These are phyloP conservation scores for Poecile atricapillus DNA, from an alignment of 2,113 vertebrate genomes.

Conservation along the genomic window DNA sequence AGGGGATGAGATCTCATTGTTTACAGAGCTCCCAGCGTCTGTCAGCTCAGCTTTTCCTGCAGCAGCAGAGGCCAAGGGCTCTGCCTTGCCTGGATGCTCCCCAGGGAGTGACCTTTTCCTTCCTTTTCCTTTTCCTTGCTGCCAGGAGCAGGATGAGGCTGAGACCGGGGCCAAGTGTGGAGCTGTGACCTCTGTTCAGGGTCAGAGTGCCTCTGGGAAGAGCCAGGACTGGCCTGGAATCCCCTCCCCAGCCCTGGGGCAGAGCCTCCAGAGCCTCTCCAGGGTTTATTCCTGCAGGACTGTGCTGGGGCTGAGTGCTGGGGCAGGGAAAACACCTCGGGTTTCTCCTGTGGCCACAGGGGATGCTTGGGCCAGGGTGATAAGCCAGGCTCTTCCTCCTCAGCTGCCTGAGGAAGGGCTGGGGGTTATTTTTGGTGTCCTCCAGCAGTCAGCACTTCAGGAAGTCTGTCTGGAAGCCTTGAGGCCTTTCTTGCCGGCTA, in stretches of 20 bases:
- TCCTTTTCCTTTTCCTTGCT: not conserved
- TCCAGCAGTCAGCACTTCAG: not conserved
- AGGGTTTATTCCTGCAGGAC: not conserved
- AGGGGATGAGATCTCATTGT: not conserved
- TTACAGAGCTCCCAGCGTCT: not conserved
- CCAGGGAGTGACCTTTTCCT: not conserved
- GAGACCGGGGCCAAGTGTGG: not conserved
- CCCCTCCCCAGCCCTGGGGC: not conserved
- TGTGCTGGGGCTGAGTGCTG: not conserved
- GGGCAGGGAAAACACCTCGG: not conserved
- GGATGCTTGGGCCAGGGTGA: not conserved
- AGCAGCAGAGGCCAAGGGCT: not conserved
- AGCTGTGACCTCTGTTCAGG: not conserved
- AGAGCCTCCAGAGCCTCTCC: not conserved
- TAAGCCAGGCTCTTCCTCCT: constrained; percentile 32
- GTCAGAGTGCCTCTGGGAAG: rapidly evolving
- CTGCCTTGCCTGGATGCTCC: not conserved
- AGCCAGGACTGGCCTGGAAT: not conserved
- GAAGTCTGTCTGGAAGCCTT: not conserved
- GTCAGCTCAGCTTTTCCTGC: not conserved
- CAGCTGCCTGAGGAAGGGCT: not conserved
- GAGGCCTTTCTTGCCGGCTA: not conserved
- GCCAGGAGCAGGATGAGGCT: not conserved
- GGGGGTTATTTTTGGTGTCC: not conserved
- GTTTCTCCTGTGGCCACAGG: not conserved